Base-by-base conservation (phyloP, 2,797 vertebrate genomes). In the Sebastes miniatus region DNA sequence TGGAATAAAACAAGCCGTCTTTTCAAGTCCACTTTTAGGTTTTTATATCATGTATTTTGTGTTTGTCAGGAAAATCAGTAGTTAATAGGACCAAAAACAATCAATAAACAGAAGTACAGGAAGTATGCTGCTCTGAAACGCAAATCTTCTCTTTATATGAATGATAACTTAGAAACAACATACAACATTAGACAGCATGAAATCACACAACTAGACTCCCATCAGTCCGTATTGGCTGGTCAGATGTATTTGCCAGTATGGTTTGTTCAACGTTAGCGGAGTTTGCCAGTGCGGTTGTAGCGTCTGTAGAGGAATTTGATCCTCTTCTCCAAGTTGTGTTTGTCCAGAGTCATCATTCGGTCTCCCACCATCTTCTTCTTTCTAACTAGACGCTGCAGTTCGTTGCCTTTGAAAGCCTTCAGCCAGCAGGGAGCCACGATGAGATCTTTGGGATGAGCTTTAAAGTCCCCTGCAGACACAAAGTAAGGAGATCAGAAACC, bases 301-400 rank as follows among this genome's bases (percentile, higher is more conserved):
- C 94, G 96, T 74, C 77, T 96, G 92, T 99, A 99, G 79, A 99
- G 95, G 91, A 93, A 99, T 3, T 90, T 83, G 87, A 99, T 97
- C 78, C 97, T 96, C 89, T 99, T 99, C 39, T 94, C 96, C 78
- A 99, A 91, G 27, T 96, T 96, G 86, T 97, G 96, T 73, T 83
- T 93, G 59, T 99, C 98, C 0, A 95, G 89, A 0, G 72, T 58
- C 91, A 98, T 97, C 98, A 99, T 99, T 31, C 96, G 92, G 70
- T 96, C 89, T 71, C 98, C 98, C 59, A 99, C 96, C 95, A 98
- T 94, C 83, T 83, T 94, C 92, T 95, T 98, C 94, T 98, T 99
- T 59, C 97, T 94, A 47, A 96, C 95, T 34, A 97, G 95, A 14
- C 97, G 96, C 93, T 97, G 96, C 86, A 99, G 90, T 87, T 99